These are phyloP conservation scores for Tetragonisca angustula DNA, from an alignment of 2,888 invertebrate species.

Conservation along the genomic window DNA sequence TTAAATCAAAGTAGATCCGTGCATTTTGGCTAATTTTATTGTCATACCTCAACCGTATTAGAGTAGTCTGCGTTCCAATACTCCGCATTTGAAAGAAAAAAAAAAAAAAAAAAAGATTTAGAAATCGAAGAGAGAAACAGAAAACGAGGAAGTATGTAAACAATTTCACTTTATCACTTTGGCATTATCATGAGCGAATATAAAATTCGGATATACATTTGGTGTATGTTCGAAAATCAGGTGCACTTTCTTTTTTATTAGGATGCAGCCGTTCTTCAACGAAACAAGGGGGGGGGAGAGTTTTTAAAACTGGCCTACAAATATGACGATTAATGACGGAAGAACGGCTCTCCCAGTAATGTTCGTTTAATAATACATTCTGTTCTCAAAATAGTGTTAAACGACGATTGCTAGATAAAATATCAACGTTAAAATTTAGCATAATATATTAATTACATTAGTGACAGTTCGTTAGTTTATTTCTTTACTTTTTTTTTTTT, in stretches of 20 bases:
- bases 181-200: constrained; percentile 27
- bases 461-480: constrained; percentile 59
- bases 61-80: constrained; percentile 45
- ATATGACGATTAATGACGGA: neutral
- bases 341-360: constrained; percentile 23
- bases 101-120: neutral
- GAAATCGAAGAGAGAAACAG: constrained; percentile 9
- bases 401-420: constrained; percentile 49
- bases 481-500: neutral
- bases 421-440: constrained; percentile 53
- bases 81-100: neutral
- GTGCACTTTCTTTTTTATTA: constrained; percentile 3
- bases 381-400: constrained; percentile 22
- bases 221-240: constrained; percentile 11
- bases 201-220: constrained; percentile 32
- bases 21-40: constrained; percentile 66
- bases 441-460: constrained; percentile 65
- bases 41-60: constrained; percentile 62
- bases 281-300: neutral
- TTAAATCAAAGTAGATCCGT: constrained; percentile 48
- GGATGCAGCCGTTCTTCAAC: constrained; percentile 8
- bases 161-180: constrained; percentile 32
- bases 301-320: constrained; percentile 25
- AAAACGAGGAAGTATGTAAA: constrained; percentile 24
- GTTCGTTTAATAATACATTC: constrained; percentile 14